phyloP scores from a whole-genome alignment of 1,140 invertebrate species.

The Caenorhabditis inopinata region DNA sequence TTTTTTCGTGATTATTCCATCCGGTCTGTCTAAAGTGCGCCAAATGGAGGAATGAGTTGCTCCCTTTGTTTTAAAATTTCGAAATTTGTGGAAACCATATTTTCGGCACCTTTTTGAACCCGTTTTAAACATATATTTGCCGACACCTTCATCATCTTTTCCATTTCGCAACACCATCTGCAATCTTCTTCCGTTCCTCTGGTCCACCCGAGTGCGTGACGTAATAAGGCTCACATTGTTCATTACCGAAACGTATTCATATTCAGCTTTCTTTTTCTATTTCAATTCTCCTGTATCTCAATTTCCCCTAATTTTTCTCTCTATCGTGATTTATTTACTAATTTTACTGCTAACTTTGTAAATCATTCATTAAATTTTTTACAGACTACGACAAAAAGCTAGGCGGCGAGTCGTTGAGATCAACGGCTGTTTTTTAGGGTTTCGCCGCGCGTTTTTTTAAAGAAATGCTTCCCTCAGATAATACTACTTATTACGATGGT shows the following conservation, averaged over 20 bases:
- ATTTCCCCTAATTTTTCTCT: background rate
- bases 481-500: background rate
- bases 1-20: too few relatives aligned
- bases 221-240: background rate
- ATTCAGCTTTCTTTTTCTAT: background rate
- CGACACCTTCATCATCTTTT: background rate
- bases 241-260: background rate
- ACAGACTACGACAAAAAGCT: background rate
- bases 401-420: background rate
- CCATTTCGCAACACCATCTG: conserved; percentile 20
- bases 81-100: too few relatives aligned
- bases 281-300: background rate
- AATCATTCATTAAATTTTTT: background rate
- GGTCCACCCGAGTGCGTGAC: background rate
- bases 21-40: too few relatives aligned
- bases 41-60: too few relatives aligned
- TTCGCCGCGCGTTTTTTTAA: background rate
- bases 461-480: background rate
- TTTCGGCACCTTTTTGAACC: too few relatives aligned
- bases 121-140: too few relatives aligned
- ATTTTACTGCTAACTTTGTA: too few relatives aligned
- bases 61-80: background rate
- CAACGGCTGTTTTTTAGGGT: background rate
- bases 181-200: background rate
- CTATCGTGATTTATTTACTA: conserved; percentile 5